Conservation (phyloP, 2,797 vertebrate genomes). For the Coregonus suidteri region DNA sequence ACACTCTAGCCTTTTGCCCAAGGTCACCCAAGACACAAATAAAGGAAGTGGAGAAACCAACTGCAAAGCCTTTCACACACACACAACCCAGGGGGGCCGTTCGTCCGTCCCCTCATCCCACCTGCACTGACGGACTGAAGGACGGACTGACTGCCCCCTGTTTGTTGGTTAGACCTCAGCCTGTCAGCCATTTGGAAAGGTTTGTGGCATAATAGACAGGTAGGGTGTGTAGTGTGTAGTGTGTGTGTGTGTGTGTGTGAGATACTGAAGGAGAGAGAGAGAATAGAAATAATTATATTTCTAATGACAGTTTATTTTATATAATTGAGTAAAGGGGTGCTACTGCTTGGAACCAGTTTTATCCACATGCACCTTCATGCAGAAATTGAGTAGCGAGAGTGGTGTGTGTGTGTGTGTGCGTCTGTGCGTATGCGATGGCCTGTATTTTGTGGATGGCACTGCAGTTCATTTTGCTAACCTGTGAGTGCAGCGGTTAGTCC, state of each 20-base stretch:
- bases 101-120: not conserved
- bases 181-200: slow-evolving; percentile 9
- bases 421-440: slow-evolving; percentile 16
- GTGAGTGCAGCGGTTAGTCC: slow-evolving; percentile 43
- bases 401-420: slow-evolving; percentile 15
- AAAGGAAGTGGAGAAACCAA: slow-evolving; percentile 49
- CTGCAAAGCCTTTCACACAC: slow-evolving; percentile 23
- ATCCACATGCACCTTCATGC: not conserved
- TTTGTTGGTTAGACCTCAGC: slow-evolving; percentile 32
- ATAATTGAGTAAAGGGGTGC: not conserved
- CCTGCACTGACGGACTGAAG: not conserved
- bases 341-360: not conserved
- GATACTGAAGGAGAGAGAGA: slow-evolving; percentile 29
- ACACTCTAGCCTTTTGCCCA: slow-evolving; percentile 49
- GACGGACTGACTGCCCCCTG: not conserved
- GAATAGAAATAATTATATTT: not conserved
- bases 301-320: not conserved
- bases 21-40: slow-evolving; percentile 62
- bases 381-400: not conserved
- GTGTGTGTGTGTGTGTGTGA: slow-evolving; percentile 8
- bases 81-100: slow-evolving; percentile 19
- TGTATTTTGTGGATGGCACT: slow-evolving; percentile 23
- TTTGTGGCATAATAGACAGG: too few species aligned
- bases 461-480: slow-evolving; percentile 26
- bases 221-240: not conserved